Percentiles rank a stretch among this genome's conserved stretches.
These are phyloP conservation scores for Aurelia coerulea DNA, from an alignment of 30 jellyfish, hydroid and myxozoan species.

Conservation along the genomic window DNA sequence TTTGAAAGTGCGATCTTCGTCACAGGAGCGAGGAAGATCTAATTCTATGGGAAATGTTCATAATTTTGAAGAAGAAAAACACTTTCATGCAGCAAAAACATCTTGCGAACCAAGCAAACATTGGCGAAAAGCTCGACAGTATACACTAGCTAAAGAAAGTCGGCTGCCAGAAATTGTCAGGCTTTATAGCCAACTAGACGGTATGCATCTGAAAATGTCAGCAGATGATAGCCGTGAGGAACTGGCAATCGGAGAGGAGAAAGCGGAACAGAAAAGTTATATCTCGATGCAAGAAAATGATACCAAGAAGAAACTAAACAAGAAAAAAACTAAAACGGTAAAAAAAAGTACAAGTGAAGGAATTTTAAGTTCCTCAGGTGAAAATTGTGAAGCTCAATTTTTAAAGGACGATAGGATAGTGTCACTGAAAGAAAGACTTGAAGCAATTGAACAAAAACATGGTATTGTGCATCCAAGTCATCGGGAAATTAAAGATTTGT, in stretches of 20 bases:
- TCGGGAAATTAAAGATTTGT: neutral
- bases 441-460: conserved; percentile 30
- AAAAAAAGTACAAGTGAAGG: conserved; percentile 11
- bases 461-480: conserved; percentile 33
- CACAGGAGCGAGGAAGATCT: conserved; percentile 30
- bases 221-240: neutral
- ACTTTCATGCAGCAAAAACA: neutral
- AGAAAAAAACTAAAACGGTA: neutral
- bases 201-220: neutral
- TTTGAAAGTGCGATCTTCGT: no score
- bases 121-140: conserved; percentile 45
- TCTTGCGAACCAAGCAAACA: conserved; percentile 31
- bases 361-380: neutral
- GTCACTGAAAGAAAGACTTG: conserved; percentile 46
- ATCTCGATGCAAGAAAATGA: neutral
- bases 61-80: neutral
- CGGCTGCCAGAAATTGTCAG: conserved; percentile 17
- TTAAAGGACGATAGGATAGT: neutral
- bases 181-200: neutral
- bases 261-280: neutral
- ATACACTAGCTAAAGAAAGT: neutral
- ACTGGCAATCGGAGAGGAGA: neutral
- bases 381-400: neutral
- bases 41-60: neutral
- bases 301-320: neutral